Base-by-base conservation (phyloP, 2,888 invertebrate genomes). In the Meteorus colon region DNA sequence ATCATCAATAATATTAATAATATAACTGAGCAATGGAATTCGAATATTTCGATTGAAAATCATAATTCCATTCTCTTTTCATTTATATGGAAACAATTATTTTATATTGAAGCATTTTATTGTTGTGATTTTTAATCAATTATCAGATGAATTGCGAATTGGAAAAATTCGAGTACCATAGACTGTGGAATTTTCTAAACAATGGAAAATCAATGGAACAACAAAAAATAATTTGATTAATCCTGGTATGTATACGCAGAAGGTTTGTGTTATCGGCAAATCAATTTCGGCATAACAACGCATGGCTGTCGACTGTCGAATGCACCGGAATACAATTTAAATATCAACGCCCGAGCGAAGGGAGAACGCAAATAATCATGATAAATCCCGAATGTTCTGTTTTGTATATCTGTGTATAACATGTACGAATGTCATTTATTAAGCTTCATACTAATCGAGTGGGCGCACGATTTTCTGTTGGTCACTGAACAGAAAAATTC, bases 311-410 rank as follows among this genome's bases (percentile, higher is more conserved):
- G 51, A 73, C 51, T 73, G 65, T 65, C 51, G 19, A 51, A 51
- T 45, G 45, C 63, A 65, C 41, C 34, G 37, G 37, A 37, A 73
- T 63, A 73, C 65, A 73, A 73, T 65, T 73, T 48, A 55, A 73
- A 73, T 73, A 73, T 73, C 51, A 63, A 63, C 45, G 34, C 65
- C 48, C 63, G 51, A 27, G 19, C 73, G 62, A 29, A 62, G 29
- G 55, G 62, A 62, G 27, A 14, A 27, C 27, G 27, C 59, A 55
- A 72, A 62, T 66, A 67, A 73, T 67, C 41, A 37, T 29, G 59
- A 67, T 73, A 67, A 67, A 73, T 63, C 63, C 34, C 55, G 24
- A 24, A 65, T 55, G 27, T 62, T 8, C 63, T 24, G 34, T 65
- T 27, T 73, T 65, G 27, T 14, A 63, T 19, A 66, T 19, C 48